Evolutionary conservation across 2,888 invertebrate genomes (phyloP).

Genomic region (Drosophila monieri): DNA sequence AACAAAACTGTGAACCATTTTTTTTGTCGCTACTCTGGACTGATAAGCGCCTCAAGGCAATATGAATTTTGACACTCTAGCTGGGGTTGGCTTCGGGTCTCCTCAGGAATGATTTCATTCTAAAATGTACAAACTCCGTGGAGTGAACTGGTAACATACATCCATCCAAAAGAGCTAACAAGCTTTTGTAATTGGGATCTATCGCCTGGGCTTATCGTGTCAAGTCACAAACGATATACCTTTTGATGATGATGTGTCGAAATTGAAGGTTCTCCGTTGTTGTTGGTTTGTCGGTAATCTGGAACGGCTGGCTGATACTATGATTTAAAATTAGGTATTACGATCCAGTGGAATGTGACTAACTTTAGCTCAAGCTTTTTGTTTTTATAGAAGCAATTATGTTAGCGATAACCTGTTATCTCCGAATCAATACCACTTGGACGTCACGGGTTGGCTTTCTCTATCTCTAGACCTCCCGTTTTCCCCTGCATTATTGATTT

Average conservation of each 20-base stretch:
- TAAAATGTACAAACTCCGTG: too few species aligned
- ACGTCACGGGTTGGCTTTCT: constrained; percentile 36
- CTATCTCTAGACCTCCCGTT: constrained; percentile 15
- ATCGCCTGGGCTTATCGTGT: background rate
- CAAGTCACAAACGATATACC: background rate
- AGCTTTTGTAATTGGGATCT: background rate
- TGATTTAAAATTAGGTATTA: constrained; percentile 45
- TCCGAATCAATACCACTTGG: constrained; percentile 18
- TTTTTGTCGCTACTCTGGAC: constrained; percentile 7
- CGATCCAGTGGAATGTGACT: constrained; percentile 24
- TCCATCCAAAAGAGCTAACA: background rate
- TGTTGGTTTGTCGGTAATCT: constrained; percentile 17
- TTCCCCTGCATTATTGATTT: constrained; percentile 50
- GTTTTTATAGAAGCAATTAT: constrained; percentile 29
- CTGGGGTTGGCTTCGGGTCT: background rate
- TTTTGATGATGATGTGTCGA: constrained; percentile 22
- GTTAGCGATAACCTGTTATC: constrained; percentile 40
- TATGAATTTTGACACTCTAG: constrained; percentile 26
- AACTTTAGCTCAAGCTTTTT: constrained; percentile 24
- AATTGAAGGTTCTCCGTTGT: constrained; percentile 5
- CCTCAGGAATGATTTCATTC: too few species aligned
- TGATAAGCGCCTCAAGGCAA: constrained; percentile 32
- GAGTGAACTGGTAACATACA: background rate
- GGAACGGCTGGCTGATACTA: constrained; percentile 9
- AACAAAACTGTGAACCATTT: constrained; percentile 25